Conservation (phyloP, 2,113 vertebrate species). For the Mastomys natalensis region DNA sequence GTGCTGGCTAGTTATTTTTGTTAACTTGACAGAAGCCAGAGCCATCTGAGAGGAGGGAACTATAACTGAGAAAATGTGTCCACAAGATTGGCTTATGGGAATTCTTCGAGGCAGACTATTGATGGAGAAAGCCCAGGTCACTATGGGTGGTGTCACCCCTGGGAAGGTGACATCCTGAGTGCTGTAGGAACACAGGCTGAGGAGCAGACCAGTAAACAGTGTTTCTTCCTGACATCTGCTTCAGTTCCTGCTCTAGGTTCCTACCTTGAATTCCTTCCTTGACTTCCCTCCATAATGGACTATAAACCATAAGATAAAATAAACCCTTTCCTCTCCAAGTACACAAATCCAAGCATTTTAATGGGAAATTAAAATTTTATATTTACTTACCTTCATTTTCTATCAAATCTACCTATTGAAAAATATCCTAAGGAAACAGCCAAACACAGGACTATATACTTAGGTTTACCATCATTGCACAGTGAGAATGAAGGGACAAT, state of each 20-base stretch:
- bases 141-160: too few relatives aligned
- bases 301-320: neutral
- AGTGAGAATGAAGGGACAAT: neutral
- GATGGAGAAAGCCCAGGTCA: neutral
- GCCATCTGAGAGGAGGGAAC: neutral
- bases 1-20: neutral
- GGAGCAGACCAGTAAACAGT: neutral
- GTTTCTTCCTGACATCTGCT: neutral
- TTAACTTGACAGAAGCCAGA: neutral
- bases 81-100: neutral
- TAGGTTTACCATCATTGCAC: neutral
- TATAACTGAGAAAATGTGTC: neutral
- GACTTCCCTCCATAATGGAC: neutral
- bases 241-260: neutral
- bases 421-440: neutral
- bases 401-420: neutral
- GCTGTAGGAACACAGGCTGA: neutral
- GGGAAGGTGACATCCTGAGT: neutral
- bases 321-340: neutral
- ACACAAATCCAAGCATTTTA: neutral
- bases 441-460: neutral
- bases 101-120: neutral
- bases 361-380: constrained; percentile 2
- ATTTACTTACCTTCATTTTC: neutral
- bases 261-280: neutral